These are phyloP conservation scores for Harpagifer antarcticus DNA, from an alignment of 2,797 vertebrate species.

Conservation along the genomic window DNA sequence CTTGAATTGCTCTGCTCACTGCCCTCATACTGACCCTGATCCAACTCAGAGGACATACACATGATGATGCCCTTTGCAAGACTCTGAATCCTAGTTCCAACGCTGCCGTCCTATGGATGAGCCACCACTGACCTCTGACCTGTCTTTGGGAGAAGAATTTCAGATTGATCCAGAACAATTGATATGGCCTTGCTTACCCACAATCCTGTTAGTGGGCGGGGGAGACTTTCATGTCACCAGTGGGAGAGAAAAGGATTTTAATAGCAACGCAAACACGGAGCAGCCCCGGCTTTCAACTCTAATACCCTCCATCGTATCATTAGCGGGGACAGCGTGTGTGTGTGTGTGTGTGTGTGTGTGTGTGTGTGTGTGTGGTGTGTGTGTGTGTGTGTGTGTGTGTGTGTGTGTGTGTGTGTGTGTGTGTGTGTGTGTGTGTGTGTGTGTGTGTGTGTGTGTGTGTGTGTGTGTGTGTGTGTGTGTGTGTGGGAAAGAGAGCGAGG, in stretches of 20 bases:
- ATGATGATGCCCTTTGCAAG: no score
- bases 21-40: not conserved
- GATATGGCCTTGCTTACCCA: slow-evolving; percentile 13
- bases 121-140: slow-evolving; percentile 1
- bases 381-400: slow-evolving; percentile 18
- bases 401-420: slow-evolving; percentile 39
- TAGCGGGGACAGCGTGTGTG: slow-evolving; percentile 54
- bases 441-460: not conserved
- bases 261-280: slow-evolving; percentile 41
- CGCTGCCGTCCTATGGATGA: not conserved
- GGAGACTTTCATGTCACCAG: slow-evolving; percentile 47
- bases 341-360: slow-evolving; percentile 20
- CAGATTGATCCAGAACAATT: slow-evolving; percentile 30
- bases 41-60: not conserved
- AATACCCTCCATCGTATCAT: slow-evolving; percentile 61
- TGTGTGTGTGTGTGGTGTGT: slow-evolving; percentile 2
- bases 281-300: slow-evolving; percentile 52
- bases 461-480: slow-evolving; percentile 1
- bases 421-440: slow-evolving; percentile 18
- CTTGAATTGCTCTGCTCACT: not conserved
- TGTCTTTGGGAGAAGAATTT: slow-evolving; percentile 7
- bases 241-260: slow-evolving; percentile 37
- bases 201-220: slow-evolving; percentile 22
- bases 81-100: not conserved
- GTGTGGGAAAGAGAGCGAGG: slow-evolving; percentile 37